Base-by-base conservation (phyloP, 2,797 vertebrate species). In the Pteropus rufus region DNA sequence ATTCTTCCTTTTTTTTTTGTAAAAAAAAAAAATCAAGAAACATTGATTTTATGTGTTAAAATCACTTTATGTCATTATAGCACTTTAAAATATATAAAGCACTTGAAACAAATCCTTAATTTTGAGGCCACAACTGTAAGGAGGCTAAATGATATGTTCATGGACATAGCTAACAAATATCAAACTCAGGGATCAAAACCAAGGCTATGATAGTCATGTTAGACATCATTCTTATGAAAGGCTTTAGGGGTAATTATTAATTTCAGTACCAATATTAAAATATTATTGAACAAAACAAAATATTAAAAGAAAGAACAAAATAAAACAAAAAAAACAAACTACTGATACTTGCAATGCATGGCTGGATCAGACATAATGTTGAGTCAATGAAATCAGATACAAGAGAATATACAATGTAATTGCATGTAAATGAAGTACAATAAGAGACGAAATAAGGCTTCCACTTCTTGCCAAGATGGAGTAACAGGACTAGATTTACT, bases 1-100 rank as follows among this genome's bases (percentile, higher is more conserved):
- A 93, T 95, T 95, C 62, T 85, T 83, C 34, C 54, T 97, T 90
- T 89, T 75, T 75, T 77, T 62, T 2, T 62, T 86, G 10, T 91
- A 3, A 36, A 36, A 36, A 76, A 64, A 95, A 90, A 49, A 36
- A 36, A 39, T 24, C 10, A 88, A 46, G 58, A 85, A 67, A 77
- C 49, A 31, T 69, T 89, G 70, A 76, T 69, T 79, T 24, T 64
- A 23, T n/a, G 8, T 67, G 26, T 86, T 79, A 75, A 91, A 91
- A 72, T 91, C 14, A 76, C 34, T 41, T 64, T 90, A 31, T 81
- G 49, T 80, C 85, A 93, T 8, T 86, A 89, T 41, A 26, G 5
- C 9, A 26, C 16, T 72, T 72, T 81, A 56, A 41, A 91, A 10
- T 80, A 65, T 64, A 56, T 64, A 89, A 91, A 87, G 36, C n/a